Conservation (phyloP, 2,113 vertebrate genomes). For the Phasianus colchicus region DNA sequence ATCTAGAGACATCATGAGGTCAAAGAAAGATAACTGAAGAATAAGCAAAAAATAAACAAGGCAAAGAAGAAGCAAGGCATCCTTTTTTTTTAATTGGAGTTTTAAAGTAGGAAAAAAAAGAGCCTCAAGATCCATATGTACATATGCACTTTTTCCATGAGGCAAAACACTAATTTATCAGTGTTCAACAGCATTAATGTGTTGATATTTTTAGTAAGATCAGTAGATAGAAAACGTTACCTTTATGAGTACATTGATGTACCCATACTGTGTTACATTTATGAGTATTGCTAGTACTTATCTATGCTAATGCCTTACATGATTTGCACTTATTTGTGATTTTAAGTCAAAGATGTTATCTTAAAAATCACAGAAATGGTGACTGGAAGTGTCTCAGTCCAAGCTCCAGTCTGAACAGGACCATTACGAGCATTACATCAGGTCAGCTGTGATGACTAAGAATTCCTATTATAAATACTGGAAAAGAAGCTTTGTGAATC, state of each 20-base stretch:
- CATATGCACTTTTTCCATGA: background rate
- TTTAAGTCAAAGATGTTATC: background rate
- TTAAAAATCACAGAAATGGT: background rate
- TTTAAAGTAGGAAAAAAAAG: background rate
- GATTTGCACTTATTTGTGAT: background rate
- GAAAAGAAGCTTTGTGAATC: background rate
- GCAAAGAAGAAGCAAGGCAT: background rate
- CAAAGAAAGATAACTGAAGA: background rate
- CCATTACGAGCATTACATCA: background rate
- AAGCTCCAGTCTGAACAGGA: background rate
- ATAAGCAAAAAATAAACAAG: conserved; percentile 3
- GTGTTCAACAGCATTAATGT: background rate
- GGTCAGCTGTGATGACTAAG: background rate
- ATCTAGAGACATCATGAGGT: background rate
- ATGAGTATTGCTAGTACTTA: background rate
- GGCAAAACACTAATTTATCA: background rate
- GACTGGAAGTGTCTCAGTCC: background rate
- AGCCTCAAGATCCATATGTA: background rate
- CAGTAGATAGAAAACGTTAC: background rate
- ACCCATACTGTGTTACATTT: background rate
- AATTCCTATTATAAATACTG: background rate
- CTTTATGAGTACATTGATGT: background rate
- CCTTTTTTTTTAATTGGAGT: background rate
- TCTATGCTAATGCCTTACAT: background rate
- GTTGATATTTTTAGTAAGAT: background rate